A percentile compares a stretch with the other conserved stretches of the same genome.
phyloP scores from a whole-genome alignment of 2,113 vertebrate species.

The Petroica traversi region DNA sequence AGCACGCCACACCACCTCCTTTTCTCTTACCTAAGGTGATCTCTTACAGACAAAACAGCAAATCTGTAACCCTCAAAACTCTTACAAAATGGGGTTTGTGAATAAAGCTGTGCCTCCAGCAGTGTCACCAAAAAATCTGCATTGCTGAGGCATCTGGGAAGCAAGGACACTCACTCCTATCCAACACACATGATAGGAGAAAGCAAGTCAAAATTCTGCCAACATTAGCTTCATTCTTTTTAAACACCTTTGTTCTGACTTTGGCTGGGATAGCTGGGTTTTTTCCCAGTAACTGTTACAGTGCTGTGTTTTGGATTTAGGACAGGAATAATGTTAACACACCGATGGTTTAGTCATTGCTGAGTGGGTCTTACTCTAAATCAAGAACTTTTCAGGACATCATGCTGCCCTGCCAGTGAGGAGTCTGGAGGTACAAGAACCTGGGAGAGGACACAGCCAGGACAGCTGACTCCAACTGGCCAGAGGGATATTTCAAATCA shows the following conservation, averaged over 20 bases:
- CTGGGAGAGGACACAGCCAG: neutral
- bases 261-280: neutral
- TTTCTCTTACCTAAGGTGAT: neutral
- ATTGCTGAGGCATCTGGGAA: neutral
- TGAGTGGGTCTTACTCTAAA: neutral
- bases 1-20: neutral
- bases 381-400: neutral
- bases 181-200: neutral
- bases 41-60: neutral
- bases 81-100: rapidly evolving
- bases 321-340: neutral
- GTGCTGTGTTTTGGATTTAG: neutral
- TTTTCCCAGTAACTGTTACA: neutral
- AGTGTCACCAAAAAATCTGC: neutral
- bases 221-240: neutral
- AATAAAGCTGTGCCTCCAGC: neutral
- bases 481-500: neutral
- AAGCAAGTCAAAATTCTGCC: neutral
- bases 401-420: rapidly evolving
- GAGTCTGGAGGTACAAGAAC: neutral
- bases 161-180: neutral
- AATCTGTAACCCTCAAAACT: neutral
- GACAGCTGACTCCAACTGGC: neutral
- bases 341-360: neutral
- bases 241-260: neutral